Conservation (phyloP, 1,140 invertebrate species). For the Batillaria attramentaria region DNA sequence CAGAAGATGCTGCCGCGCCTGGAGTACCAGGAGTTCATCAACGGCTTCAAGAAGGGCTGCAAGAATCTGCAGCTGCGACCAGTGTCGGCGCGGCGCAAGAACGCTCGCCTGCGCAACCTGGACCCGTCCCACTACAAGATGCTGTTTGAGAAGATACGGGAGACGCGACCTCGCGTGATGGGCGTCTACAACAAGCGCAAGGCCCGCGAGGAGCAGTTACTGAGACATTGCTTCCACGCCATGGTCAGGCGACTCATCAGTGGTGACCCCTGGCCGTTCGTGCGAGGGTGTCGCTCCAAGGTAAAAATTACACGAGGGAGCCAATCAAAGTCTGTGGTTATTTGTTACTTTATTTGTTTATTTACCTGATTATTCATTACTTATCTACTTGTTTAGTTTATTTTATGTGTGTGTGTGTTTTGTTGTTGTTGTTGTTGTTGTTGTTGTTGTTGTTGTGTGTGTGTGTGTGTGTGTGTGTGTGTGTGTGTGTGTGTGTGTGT, state of each 20-base stretch:
- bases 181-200: conserved; percentile 31
- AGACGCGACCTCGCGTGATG: conserved; percentile 21
- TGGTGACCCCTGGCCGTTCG: conserved; percentile 24
- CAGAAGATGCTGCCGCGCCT: conserved; percentile 41
- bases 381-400: not conserved
- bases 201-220: conserved; percentile 23
- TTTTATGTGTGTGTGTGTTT: too few species aligned
- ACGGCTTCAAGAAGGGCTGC: conserved; percentile 39
- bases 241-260: not conserved
- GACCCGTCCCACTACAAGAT: conserved; percentile 42
- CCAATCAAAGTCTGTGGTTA: not conserved
- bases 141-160: conserved; percentile 42
- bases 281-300: conserved; percentile 29
- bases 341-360: not conserved
- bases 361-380: not conserved
- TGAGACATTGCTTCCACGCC: conserved; percentile 19
- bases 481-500: not conserved
- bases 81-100: conserved; percentile 4
- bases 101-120: conserved; percentile 34
- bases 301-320: not conserved
- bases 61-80: conserved; percentile 18
- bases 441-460: too few species aligned
- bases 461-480: not conserved
- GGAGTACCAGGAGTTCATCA: conserved; percentile 45
- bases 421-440: not conserved